Evolutionary conservation across 2,888 invertebrate genomes (phyloP), one percentile per base, ranked within the genome.

Genomic region (Thelaira solivaga): DNA sequence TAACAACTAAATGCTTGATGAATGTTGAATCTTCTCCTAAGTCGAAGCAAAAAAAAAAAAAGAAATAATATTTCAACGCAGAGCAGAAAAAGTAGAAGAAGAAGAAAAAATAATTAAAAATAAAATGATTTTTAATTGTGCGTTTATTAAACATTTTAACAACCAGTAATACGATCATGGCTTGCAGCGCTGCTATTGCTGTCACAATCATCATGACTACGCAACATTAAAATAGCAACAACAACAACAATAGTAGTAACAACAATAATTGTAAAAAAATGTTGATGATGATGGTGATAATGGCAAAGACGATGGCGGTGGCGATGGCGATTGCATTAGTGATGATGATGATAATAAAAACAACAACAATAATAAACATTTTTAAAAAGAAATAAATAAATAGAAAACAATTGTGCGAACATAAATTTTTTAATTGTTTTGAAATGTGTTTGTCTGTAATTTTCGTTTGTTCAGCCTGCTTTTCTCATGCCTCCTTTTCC

Each of bases 51-150:
- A 18, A 34, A 45, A 7, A 36, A 20, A 2, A 47, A 39, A 41
- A 57, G 26, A 26, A 65, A 26, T 16, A 11, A 10, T 6, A n/a
- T 13, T 57, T 36, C 22, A 68, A 49, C n/a, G 36, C 4, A 57
- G 53, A 59, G 29, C 41, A 41, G 16, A 62, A 61, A 3, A 61
- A 71, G 41, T 24, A 4, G 13, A 41, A 41, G 18, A 39, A 24
- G 11, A 24, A 18, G 31, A 41, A 51, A 41, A 73, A 53, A 34
- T 36, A 61, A 62, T 68, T 68, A 53, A 47, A 43, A 53, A 24
- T 72, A 62, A 79, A 79, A 74, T 78, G 69, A 74, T 74, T 78
- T 78, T 71, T 72, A 79, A 79, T 76, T 73, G 76, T 72, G 64
- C 80, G 72, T 72, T 80, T 72, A 68, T 80, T 59, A 68, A 68